Conservation (phyloP, 2,113 vertebrate genomes). For the Cottus gobio region DNA sequence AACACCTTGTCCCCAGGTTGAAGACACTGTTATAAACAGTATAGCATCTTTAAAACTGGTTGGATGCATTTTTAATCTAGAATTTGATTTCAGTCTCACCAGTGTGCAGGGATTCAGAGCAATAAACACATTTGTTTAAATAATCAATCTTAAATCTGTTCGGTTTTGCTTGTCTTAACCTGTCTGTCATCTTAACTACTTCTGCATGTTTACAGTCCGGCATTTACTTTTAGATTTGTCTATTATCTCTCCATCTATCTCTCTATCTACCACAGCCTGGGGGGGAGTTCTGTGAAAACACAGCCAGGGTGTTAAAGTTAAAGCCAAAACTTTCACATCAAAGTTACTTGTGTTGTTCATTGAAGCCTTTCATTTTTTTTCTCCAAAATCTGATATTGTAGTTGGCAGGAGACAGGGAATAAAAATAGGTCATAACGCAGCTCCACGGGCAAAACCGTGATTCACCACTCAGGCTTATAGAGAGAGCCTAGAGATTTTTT, state of each 20-base stretch:
- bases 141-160: background rate
- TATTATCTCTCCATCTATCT: background rate
- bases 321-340: slow-evolving; percentile 1
- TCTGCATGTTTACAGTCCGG: background rate
- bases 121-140: background rate
- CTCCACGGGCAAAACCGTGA: slow-evolving; percentile 51
- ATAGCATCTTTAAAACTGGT: background rate
- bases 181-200: background rate
- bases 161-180: background rate
- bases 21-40: background rate
- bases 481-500: slow-evolving; percentile 14
- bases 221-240: background rate
- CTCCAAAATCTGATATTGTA: background rate
- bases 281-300: slow-evolving; percentile 10
- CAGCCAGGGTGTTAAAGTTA: background rate
- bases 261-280: background rate
- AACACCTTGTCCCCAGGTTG: slow-evolving; percentile 1
- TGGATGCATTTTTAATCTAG: slow-evolving; percentile 12
- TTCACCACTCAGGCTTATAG: slow-evolving; percentile 61
- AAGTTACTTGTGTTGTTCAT: background rate
- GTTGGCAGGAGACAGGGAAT: slow-evolving; percentile 12
- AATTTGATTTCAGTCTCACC: slow-evolving; percentile 26
- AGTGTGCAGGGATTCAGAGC: background rate
- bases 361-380: background rate
- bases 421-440: slow-evolving; percentile 67